phyloP scores from a whole-genome alignment of 2,113 vertebrate genomes.

The Montifringilla adamsi region DNA sequence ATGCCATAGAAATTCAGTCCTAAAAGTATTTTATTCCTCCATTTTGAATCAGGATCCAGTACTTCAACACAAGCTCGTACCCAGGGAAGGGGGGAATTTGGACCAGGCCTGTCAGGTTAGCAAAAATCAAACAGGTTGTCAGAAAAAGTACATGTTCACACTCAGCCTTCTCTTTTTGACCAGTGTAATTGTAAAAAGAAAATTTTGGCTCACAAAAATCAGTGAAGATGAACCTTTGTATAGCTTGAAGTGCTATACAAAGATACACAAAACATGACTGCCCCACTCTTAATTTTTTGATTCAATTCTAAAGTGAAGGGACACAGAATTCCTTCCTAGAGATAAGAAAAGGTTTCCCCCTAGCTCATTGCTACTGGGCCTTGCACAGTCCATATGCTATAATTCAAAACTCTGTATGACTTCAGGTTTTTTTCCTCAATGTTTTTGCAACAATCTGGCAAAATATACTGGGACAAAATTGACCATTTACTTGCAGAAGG shows the following conservation, averaged over 20 bases:
- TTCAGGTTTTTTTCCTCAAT: neutral
- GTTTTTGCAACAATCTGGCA: neutral
- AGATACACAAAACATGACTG: neutral
- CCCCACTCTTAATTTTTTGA: neutral
- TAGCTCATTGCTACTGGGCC: neutral
- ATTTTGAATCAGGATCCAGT: slow-evolving; percentile 84
- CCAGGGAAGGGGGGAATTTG: slow-evolving; percentile 90
- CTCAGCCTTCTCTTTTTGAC: neutral
- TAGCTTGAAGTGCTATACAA: neutral
- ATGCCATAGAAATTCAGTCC: slow-evolving; percentile 93
- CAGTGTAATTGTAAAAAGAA: neutral
- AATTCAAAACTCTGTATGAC: neutral
- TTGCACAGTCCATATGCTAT: neutral
- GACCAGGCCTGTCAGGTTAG: slow-evolving; percentile 80
- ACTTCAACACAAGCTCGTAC: slow-evolving; percentile 86
- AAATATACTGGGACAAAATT: neutral
- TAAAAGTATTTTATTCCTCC: slow-evolving; percentile 92
- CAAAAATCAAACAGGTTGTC: neutral
- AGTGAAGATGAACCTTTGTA: neutral
- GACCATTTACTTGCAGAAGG: neutral
- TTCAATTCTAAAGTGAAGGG: neutral
- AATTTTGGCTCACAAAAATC: neutral
- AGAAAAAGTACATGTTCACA: neutral
- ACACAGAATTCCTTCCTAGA: neutral
- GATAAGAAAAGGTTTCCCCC: neutral